Evolutionary conservation across 2,888 invertebrate genomes (phyloP).

Genomic region (Microlaimidae sp.): DNA sequence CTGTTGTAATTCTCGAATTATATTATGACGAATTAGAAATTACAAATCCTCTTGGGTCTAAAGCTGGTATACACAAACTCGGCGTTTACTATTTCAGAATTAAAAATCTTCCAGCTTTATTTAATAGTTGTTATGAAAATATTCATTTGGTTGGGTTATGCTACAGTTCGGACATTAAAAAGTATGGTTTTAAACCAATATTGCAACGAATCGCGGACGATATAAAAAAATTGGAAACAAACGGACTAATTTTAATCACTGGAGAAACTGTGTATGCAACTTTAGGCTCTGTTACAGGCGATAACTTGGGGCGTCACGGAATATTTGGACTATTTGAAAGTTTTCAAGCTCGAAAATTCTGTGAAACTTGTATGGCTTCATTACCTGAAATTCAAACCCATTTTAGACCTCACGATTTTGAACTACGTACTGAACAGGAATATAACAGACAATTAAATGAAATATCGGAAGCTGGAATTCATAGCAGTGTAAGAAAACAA

Average conservation of each 20-base stretch:
- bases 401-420: neutral
- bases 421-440: neutral
- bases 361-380: neutral
- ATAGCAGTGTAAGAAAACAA: too few species aligned
- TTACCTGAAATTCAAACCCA: neutral
- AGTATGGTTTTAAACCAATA: neutral
- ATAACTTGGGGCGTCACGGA: neutral
- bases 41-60: neutral
- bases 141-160: neutral
- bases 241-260: neutral
- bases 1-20: neutral
- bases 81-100: neutral
- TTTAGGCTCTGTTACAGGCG: neutral
- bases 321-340: neutral
- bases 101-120: neutral
- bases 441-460: neutral
- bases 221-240: neutral
- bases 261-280: neutral
- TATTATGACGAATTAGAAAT: conserved; percentile 2
- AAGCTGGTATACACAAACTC: neutral
- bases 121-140: neutral
- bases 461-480: too few species aligned
- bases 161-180: neutral
- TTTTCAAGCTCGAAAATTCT: neutral
- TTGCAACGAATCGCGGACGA: neutral